Percentiles rank a stretch among this genome's conserved stretches.
phyloP scores from a whole-genome alignment of 2,888 invertebrate genomes.

The Phalera bucephala region DNA sequence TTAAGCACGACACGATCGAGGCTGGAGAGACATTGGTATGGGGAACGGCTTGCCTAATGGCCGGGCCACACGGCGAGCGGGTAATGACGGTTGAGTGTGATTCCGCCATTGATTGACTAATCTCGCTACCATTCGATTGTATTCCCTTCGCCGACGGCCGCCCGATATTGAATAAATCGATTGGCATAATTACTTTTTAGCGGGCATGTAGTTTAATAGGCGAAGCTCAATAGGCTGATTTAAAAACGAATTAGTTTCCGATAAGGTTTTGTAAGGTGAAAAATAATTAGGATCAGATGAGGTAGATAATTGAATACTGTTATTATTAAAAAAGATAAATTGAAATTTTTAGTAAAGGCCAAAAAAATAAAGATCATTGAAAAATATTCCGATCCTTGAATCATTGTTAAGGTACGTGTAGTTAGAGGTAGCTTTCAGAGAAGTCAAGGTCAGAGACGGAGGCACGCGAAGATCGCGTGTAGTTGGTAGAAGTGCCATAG shows the following conservation, averaged over 20 bases:
- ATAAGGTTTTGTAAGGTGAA: neutral
- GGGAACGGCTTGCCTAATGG: conserved; percentile 18
- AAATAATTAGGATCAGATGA: neutral
- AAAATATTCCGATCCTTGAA: no score
- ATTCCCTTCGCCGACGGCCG: conserved; percentile 16
- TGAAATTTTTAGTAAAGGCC: no score
- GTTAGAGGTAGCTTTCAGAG: conserved; percentile 92
- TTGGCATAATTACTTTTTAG: conserved; percentile 16
- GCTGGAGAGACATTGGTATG: conserved; percentile 10
- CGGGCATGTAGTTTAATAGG: conserved; percentile 18
- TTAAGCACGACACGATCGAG: conserved; percentile 18
- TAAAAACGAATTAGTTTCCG: conserved; percentile 9
- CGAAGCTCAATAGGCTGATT: conserved; percentile 21
- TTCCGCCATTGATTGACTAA: conserved; percentile 34
- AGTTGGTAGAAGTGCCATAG: conserved; percentile 90
- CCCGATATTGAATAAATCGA: conserved; percentile 20
- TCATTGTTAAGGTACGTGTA: neutral
- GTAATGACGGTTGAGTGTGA: conserved; percentile 42
- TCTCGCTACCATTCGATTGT: conserved; percentile 30
- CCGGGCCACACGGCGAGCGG: conserved; percentile 24
- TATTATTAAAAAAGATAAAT: no score
- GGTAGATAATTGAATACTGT: neutral
- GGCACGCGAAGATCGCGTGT: conserved; percentile 91
- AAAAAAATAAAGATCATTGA: no score
- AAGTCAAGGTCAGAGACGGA: conserved; percentile 94